Evolutionary conservation across 2,113 vertebrate species (phyloP).

Genomic region (Tricholaema leucomelas): DNA sequence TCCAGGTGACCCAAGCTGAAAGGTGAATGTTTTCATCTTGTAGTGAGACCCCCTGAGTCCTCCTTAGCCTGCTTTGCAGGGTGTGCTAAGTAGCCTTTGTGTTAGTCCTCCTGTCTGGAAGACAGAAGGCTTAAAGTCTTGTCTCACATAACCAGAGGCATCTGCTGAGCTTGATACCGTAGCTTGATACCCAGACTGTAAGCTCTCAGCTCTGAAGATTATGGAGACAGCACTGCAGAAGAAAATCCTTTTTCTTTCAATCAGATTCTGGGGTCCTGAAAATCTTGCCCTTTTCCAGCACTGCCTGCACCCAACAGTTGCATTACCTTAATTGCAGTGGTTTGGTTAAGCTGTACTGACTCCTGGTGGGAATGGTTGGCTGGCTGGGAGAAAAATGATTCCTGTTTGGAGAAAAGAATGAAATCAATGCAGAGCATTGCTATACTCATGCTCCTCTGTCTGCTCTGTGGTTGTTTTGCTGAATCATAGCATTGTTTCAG

Average conservation of each 20-base stretch:
- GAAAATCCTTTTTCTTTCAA: background rate
- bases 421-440: background rate
- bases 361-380: background rate
- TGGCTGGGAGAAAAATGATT: background rate
- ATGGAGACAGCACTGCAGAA: background rate
- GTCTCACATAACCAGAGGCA: constrained; percentile 21
- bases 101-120: constrained; percentile 12
- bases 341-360: background rate
- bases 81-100: constrained; percentile 23
- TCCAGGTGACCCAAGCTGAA: background rate
- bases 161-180: constrained; percentile 28
- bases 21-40: background rate
- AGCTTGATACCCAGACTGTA: constrained; percentile 10
- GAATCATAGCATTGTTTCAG: too few species aligned
- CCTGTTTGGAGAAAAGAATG: background rate
- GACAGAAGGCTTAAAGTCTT: constrained; percentile 13
- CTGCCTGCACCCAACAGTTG: too few species aligned
- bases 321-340: background rate
- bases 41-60: background rate
- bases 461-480: background rate
- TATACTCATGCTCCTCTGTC: background rate
- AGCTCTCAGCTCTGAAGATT: background rate
- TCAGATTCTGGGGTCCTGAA: background rate
- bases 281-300: background rate
- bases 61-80: constrained; percentile 4